Evolutionary conservation across 2,797 vertebrate genomes (phyloP).

Genomic region (Petrocephalus sullivani): DNA sequence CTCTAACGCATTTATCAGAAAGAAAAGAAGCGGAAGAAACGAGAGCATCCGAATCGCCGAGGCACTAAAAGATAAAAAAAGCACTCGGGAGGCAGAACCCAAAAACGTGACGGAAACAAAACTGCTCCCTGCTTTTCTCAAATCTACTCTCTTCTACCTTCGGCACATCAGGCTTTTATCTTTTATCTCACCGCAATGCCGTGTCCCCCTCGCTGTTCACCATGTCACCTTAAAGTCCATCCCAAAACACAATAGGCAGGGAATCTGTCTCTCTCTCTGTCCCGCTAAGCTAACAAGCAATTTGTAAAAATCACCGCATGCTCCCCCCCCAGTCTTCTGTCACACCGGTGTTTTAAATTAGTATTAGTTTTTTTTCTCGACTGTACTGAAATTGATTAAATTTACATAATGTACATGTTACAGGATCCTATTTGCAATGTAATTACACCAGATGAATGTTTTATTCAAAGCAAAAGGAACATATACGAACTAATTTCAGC

Average conservation of each 20-base stretch:
- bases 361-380: background rate
- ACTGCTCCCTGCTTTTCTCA: background rate
- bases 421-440: background rate
- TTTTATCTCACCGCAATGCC: background rate
- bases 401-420: conserved; percentile 12
- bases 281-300: background rate
- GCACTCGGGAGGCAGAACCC: background rate
- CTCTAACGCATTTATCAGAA: background rate
- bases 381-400: background rate
- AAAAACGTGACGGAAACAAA: background rate
- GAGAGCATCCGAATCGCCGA: background rate
- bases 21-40: background rate
- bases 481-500: background rate
- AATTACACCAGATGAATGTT: background rate
- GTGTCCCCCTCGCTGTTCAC: background rate
- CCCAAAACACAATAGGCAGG: background rate
- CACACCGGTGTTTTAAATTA: background rate
- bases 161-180: background rate
- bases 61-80: background rate
- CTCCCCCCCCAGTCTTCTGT: background rate
- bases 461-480: background rate
- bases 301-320: background rate
- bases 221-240: background rate
- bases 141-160: background rate
- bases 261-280: background rate